Evolutionary conservation across 2,797 vertebrate species (phyloP).

Genomic region (Anguilla marmorata): DNA sequence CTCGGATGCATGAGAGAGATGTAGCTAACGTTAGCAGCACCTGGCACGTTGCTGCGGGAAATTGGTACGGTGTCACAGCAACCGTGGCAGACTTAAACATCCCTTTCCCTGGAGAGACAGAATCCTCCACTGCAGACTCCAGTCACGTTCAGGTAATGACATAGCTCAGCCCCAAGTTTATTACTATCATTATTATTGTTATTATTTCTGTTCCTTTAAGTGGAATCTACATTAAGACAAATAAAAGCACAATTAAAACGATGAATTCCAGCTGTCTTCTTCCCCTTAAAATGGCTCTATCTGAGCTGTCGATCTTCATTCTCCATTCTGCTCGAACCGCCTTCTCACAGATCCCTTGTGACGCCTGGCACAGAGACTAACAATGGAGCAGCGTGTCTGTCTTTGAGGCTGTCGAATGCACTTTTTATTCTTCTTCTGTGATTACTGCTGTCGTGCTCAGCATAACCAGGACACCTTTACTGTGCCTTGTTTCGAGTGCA

Average conservation of each 20-base stretch:
- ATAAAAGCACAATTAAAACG: neutral
- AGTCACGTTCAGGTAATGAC: neutral
- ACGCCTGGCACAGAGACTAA: neutral
- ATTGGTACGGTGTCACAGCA: neutral
- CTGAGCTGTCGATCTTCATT: neutral
- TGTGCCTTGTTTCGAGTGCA: neutral
- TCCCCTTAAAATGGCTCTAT: neutral
- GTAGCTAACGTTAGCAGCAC: neutral
- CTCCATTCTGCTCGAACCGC: neutral
- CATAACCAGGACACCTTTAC: neutral
- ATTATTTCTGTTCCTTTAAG: neutral
- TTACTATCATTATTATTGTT: neutral
- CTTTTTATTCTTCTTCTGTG: neutral
- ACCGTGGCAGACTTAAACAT: neutral
- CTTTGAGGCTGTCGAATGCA: neutral
- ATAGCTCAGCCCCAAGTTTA: neutral
- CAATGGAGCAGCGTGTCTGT: neutral
- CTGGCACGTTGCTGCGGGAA: neutral
- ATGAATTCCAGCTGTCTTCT: neutral
- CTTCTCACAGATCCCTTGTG: neutral
- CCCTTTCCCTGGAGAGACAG: too few species aligned
- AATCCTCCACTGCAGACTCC: neutral
- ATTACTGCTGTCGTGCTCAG: neutral
- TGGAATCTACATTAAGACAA: neutral
- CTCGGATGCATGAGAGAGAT: neutral